These are phyloP conservation scores for Tachysurus vachellii DNA, from an alignment of 2,113 vertebrate genomes.

Conservation along the genomic window DNA sequence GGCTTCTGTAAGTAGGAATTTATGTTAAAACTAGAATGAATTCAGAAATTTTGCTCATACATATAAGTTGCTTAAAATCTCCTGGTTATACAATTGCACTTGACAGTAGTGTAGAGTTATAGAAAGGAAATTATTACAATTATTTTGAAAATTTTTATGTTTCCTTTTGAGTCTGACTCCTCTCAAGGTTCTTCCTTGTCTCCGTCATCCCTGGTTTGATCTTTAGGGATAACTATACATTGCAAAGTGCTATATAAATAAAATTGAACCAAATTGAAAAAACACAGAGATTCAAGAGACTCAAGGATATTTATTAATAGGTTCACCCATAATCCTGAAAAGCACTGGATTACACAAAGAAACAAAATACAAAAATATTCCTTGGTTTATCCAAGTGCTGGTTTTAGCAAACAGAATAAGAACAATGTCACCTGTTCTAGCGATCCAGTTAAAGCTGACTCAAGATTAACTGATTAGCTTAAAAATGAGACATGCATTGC, in stretches of 20 bases:
- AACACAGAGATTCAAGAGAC: constrained; percentile 23
- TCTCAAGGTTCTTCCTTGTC: too few relatives aligned
- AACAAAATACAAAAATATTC: constrained; percentile 5
- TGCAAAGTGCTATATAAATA: too few relatives aligned
- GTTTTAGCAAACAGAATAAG: not conserved
- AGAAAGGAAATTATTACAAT: not conserved
- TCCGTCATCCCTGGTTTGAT: too few relatives aligned
- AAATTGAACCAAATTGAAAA: constrained; percentile 4
- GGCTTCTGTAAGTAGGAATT: too few relatives aligned
- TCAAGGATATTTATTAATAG: constrained; percentile 45
- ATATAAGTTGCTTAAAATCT: too few relatives aligned
- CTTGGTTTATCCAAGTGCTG: not conserved
- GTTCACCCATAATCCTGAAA: constrained; percentile 14
- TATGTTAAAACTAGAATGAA: too few relatives aligned
- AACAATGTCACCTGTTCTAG: not conserved
- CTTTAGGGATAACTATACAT: too few relatives aligned
- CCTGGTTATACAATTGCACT: too few relatives aligned
- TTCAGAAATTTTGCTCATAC: too few relatives aligned
- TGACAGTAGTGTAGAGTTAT: too few relatives aligned
- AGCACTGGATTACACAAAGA: not conserved
- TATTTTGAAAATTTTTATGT: not conserved
- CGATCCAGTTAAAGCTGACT: not conserved
- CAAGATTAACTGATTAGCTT: not conserved
- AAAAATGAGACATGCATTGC: not conserved
- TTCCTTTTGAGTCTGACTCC: not conserved